These are phyloP conservation scores for Chaenocephalus aceratus DNA, from an alignment of 2,113 vertebrate species.

Conservation along the genomic window DNA sequence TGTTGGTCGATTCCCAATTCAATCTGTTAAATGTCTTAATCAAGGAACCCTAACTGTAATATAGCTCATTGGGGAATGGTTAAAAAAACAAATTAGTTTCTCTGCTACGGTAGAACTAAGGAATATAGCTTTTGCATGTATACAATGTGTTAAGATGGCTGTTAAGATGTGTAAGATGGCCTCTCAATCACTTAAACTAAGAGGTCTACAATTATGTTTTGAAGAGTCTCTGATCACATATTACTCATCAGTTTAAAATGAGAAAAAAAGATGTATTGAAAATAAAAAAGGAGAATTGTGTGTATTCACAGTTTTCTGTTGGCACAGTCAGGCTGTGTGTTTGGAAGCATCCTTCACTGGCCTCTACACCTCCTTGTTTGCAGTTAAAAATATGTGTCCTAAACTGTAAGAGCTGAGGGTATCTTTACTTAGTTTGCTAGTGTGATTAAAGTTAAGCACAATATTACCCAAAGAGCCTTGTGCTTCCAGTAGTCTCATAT, in stretches of 20 bases:
- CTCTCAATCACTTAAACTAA: neutral
- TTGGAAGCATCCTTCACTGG: neutral
- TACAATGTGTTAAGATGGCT: neutral
- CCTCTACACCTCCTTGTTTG: constrained; percentile 46
- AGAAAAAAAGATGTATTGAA: too few species aligned
- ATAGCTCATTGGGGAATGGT: neutral
- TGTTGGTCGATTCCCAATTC: neutral
- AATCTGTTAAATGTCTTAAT: neutral
- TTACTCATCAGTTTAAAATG: neutral
- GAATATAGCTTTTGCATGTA: too few species aligned
- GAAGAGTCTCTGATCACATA: neutral
- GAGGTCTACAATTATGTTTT: neutral
- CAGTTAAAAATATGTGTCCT: constrained; percentile 25
- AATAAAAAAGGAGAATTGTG: neutral
- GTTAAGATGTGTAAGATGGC: neutral
- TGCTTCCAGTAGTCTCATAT: constrained; percentile 50
- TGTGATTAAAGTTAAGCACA: constrained; percentile 67
- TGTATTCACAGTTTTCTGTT: neutral
- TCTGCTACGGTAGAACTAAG: neutral
- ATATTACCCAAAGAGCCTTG: constrained; percentile 62
- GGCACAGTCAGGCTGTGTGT: neutral
- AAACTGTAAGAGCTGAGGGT: constrained; percentile 44
- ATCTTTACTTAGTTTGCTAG: constrained; percentile 58
- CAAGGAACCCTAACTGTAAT: neutral
- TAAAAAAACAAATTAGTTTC: neutral